These are phyloP conservation scores for Myotis findleyi DNA, from an alignment of 2,797 vertebrate genomes.

Conservation along the genomic window DNA sequence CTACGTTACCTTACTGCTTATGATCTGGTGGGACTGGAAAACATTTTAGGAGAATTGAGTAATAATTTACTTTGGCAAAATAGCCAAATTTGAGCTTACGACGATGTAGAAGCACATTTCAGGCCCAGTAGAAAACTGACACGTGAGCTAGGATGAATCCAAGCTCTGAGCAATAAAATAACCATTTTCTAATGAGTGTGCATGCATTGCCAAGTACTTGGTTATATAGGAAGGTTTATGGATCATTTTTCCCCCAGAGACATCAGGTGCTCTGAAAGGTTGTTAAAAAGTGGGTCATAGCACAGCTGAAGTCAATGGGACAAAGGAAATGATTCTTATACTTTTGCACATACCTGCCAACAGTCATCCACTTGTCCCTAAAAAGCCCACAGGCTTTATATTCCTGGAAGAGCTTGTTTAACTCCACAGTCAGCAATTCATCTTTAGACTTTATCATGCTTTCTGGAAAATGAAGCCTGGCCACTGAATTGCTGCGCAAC, in stretches of 20 bases:
- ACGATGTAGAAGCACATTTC: neutral
- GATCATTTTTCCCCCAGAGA: neutral
- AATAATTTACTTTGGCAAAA: constrained; percentile 38
- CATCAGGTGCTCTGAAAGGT: constrained; percentile 51
- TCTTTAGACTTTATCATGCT: constrained; percentile 34
- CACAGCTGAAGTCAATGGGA: constrained; percentile 1
- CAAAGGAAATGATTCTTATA: constrained; percentile 43
- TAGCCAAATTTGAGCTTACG: neutral
- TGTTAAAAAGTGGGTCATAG: neutral
- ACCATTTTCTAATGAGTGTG: constrained; percentile 23
- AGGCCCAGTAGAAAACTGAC: constrained; percentile 27
- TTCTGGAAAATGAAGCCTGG: constrained; percentile 48
- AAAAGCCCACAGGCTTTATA: neutral
- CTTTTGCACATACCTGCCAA: neutral
- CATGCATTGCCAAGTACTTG: constrained; percentile 3
- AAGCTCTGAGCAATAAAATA: constrained; percentile 52
- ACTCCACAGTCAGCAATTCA: neutral
- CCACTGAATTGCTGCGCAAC: constrained; percentile 12
- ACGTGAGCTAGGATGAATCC: neutral
- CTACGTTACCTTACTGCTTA: neutral
- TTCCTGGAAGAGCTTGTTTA: constrained; percentile 41
- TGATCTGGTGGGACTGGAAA: neutral
- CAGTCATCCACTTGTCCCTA: neutral
- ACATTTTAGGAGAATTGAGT: constrained; percentile 10
- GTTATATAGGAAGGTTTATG: constrained; percentile 30